Evolutionary conservation across 2,888 invertebrate genomes (phyloP).

Genomic region (Syritta pipiens): DNA sequence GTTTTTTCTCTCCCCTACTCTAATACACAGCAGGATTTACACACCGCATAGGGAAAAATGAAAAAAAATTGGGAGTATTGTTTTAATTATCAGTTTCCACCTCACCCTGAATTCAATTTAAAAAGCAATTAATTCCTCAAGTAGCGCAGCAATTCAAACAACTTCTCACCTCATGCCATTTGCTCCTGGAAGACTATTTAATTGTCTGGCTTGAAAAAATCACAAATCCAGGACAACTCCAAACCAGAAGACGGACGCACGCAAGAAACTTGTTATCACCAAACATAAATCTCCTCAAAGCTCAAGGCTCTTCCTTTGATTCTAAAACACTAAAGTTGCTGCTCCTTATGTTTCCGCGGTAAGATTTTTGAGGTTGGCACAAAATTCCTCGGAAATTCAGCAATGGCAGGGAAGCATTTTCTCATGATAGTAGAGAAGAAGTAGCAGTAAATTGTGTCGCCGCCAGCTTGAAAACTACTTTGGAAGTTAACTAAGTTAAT

Average conservation of each 20-base stretch:
- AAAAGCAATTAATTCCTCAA: slow-evolving; percentile 37
- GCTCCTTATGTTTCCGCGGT: no score
- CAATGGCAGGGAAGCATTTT: no score
- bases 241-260: no score
- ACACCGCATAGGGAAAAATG: background rate
- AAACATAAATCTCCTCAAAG: slow-evolving; percentile 16
- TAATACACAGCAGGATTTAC: background rate
- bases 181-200: background rate
- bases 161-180: slow-evolving; percentile 13
- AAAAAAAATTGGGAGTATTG: slow-evolving; percentile 8
- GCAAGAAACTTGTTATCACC: slow-evolving; percentile 14
- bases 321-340: no score
- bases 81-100: background rate
- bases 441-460: slow-evolving; percentile 46
- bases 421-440: slow-evolving; percentile 21
- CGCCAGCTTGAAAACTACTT: slow-evolving; percentile 32
- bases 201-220: background rate
- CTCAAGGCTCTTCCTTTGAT: background rate
- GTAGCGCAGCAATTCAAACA: slow-evolving; percentile 22
- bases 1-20: background rate
- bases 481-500: slow-evolving; percentile 43
- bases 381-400: slow-evolving; percentile 5
- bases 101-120: background rate
- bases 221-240: background rate
- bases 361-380: slow-evolving; percentile 1